Evolutionary conservation across 2,888 invertebrate genomes (phyloP), one percentile per base, ranked within the genome.

Genomic region (Drosophila kanekoi): DNA sequence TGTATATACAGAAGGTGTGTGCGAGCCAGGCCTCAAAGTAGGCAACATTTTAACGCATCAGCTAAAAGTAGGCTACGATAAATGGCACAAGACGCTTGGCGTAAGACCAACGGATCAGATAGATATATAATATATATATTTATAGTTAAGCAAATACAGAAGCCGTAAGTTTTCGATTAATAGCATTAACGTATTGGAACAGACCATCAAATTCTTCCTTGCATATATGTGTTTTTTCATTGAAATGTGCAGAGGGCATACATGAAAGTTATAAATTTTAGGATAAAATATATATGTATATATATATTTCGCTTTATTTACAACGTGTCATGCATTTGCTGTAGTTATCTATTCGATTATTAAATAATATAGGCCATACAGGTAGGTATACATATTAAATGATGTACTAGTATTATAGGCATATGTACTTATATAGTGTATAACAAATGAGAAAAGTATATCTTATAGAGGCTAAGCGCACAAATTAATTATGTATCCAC

Each of bases 221-320:
- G 11, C 16, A 33, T n/a, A 33, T 28, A 16, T 35, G 2, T 37
- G 38, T 18, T 18, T 14, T 20, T 40, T 63, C 20, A 20, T 52
- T 10, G 9, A 11, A 20, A 37, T 56, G 54, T 54, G 65, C 54
- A 33, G 2, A 28, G 38, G 28, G 23, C 40, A 11, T 43, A 20
- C 14, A 9, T 56, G 43, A 2, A 35, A 14, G 28, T 45, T 66
- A n/a, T 40, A 14, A 9, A 2, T 35, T 23, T 23, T 18, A 41
- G 37, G 57, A 38, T 64, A 44, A 59, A 62, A 66, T 72, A 72
- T 65, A 65, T 57, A 61, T 57, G 61, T 35, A 52, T 28, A 38
- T 51, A n/a, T 9, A 59, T 75, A 77, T 71, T 71, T 76, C 77
- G 76, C 68, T 77, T 77, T 77, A 75, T 75, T 75, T 77, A 71